Conservation (phyloP, 1,140 invertebrate species). For the Neelides sp. region DNA sequence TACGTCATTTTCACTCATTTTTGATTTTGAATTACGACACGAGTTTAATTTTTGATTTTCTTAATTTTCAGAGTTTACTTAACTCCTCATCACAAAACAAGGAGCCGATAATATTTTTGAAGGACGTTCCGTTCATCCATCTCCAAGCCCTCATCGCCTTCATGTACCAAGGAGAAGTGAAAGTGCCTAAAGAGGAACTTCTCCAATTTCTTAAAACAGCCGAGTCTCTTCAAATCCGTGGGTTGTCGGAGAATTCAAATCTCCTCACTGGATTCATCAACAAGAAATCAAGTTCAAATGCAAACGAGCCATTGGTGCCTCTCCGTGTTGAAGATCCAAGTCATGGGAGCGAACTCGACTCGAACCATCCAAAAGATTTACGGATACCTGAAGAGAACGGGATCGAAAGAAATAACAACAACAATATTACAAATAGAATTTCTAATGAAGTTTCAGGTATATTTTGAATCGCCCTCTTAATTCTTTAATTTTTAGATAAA, state of each 20-base stretch:
- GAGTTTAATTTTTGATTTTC: too few species aligned
- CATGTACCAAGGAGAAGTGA: conserved; percentile 10
- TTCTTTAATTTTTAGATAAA: too few species aligned
- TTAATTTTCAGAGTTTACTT: neutral
- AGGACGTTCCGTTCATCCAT: neutral
- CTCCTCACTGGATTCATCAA: neutral
- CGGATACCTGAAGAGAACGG: too few species aligned
- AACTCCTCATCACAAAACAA: conserved; percentile 1
- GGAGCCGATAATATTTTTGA: conserved; percentile 7
- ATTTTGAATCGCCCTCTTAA: too few species aligned
- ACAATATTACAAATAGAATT: too few species aligned
- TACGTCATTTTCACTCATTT: too few species aligned
- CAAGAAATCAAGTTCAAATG: conserved; percentile 4
- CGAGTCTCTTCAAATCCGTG: conserved; percentile 1
- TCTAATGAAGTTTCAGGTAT: too few species aligned
- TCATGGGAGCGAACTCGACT: too few species aligned
- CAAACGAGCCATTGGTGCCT: conserved; percentile 1
- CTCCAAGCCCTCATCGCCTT: conserved; percentile 1
- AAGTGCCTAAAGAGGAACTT: conserved; percentile 2
- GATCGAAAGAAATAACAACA: too few species aligned
- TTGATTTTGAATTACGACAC: too few species aligned
- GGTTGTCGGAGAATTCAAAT: conserved; percentile 4
- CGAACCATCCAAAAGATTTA: too few species aligned
- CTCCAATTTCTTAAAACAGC: conserved; percentile 2
- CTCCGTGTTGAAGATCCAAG: too few species aligned